Evolutionary conservation across 1,140 invertebrate genomes (phyloP).

Genomic region (Monomorium pharaonis): DNA sequence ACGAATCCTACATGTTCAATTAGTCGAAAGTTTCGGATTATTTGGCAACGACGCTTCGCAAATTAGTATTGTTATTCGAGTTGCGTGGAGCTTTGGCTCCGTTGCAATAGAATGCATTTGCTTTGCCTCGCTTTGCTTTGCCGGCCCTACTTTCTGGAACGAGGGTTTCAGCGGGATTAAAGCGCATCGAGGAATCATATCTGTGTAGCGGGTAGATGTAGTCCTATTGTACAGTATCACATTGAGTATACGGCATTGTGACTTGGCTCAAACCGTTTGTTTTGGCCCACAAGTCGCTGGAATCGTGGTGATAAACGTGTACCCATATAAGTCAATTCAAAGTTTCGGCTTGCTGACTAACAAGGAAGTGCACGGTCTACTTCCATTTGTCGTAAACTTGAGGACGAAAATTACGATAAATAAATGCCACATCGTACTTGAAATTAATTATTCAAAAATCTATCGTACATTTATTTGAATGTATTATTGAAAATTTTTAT

Average conservation of each 20-base stretch:
- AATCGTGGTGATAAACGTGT: conserved; percentile 52
- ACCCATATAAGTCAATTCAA: conserved; percentile 67
- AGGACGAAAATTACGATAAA: conserved; percentile 4
- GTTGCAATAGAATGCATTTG: conserved; percentile 61
- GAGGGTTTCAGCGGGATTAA: conserved; percentile 67
- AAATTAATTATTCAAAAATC: background rate
- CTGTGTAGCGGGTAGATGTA: conserved; percentile 61
- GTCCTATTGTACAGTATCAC: conserved; percentile 57
- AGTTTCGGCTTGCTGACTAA: conserved; percentile 53
- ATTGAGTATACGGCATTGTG: conserved; percentile 60
- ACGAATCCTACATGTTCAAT: conserved; percentile 53
- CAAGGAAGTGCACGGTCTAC: conserved; percentile 34
- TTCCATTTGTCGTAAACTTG: conserved; percentile 30
- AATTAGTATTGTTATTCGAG: conserved; percentile 70
- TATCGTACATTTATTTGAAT: background rate
- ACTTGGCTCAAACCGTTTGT: conserved; percentile 63
- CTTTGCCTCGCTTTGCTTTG: conserved; percentile 30
- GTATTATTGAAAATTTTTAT: background rate
- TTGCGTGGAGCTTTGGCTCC: conserved; percentile 31
- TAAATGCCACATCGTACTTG: background rate
- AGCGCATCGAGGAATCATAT: conserved; percentile 70
- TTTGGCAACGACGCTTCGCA: conserved; percentile 43
- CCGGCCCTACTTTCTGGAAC: conserved; percentile 54
- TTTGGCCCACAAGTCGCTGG: conserved; percentile 57
- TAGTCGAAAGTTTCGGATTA: conserved; percentile 45